phyloP scores from a whole-genome alignment of 2,113 vertebrate genomes.

The Rynchops niger region DNA sequence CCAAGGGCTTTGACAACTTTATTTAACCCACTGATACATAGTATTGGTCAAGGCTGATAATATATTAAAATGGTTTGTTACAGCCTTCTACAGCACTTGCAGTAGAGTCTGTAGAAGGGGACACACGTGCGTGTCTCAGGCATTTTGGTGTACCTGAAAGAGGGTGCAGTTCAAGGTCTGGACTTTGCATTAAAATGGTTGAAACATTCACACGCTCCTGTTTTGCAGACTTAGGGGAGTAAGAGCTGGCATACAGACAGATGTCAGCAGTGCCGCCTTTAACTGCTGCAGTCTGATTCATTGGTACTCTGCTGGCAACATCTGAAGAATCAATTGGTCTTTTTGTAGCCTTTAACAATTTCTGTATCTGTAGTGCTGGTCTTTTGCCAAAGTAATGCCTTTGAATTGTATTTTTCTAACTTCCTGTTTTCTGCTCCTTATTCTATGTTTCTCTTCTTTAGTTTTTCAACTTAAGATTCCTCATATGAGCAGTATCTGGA shows the following conservation, averaged over 20 bases:
- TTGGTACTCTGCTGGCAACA: not conserved
- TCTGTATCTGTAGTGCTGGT: not conserved
- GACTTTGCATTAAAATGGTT: not conserved
- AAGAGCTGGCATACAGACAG: not conserved
- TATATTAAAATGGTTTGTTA: not conserved
- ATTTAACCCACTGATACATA: not conserved
- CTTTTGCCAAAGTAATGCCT: not conserved
- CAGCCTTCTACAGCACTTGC: not conserved
- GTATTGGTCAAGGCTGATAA: not conserved
- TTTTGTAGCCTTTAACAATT: not conserved
- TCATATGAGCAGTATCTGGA: not conserved
- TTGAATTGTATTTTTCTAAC: not conserved
- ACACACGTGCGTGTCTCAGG: accelerated
- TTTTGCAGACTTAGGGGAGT: not conserved
- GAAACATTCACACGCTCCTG: not conserved
- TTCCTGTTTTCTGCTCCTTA: not conserved
- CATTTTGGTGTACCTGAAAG: not conserved
- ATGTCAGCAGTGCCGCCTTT: not conserved
- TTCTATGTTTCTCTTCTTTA: not conserved
- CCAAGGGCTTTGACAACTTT: not conserved
- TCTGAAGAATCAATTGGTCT: not conserved
- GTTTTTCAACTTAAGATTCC: not conserved
- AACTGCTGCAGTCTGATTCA: not conserved
- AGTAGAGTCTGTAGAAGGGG: not conserved
- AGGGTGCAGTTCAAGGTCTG: not conserved